Base-by-base conservation (phyloP, 2,797 vertebrate species). In the Coendou prehensilis region DNA sequence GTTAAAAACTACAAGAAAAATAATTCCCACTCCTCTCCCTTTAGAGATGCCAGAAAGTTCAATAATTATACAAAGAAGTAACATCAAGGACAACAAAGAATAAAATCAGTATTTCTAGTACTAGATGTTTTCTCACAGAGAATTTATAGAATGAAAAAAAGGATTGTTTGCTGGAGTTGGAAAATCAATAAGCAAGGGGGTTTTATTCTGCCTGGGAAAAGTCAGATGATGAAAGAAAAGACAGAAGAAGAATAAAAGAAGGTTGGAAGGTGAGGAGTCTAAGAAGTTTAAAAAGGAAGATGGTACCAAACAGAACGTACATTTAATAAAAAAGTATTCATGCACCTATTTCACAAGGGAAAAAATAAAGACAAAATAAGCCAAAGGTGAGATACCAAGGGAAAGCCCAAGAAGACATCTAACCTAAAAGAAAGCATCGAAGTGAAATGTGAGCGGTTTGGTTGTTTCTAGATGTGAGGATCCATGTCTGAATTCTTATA, bases 301-400 rank as follows among this genome's bases (percentile, higher is more conserved):
- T 14, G 14, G 14, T 20, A 22, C 45, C 18, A 17, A 84, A 78
- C 20, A 47, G n/a, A 91, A 56, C 84, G 26, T 47, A 67, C 28
- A 52, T 73, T 90, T 84, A 81, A 59, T 82, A 30, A 88, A 92
- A 92, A 96, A 52, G 3, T 67, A 59, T n/a, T 63, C 30, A 26
- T 45, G 47, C 6, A 63, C 23, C 26, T 50, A 80, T 87, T 64
- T 93, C 64, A 73, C 50, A 45, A 23, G 45, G 37, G 33, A 30
- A 33, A 50, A 63, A 41, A 30, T n/a, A 63, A 63, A 54, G 33
- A 45, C 14, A 52, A 56, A 76, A 69, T 6, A 3, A 33, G 33
- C 63, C 45, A 89, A 93, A 76, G 23, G 4, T 28, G n/a, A 87
- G 52, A 69, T 23, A 45, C 6, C 17, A 76, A 75, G 52, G 6